A percentile compares a stretch with the other conserved stretches of the same genome.
These are phyloP conservation scores for Drosophila falleni DNA, from an alignment of 2,888 invertebrate genomes.

Conservation along the genomic window DNA sequence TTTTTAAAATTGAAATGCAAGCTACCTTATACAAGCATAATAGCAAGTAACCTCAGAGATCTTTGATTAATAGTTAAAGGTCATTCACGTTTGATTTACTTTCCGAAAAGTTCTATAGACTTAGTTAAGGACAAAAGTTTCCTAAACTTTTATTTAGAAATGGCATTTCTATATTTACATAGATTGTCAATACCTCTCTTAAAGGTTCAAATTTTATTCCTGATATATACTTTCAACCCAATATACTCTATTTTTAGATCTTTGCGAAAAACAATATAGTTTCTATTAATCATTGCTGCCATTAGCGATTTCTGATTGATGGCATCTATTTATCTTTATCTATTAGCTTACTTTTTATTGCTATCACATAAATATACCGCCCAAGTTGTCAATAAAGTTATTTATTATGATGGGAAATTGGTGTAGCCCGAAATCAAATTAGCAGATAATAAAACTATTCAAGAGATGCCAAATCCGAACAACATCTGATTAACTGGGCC, in stretches of 20 bases:
- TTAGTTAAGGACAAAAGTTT: background rate
- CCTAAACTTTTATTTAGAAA: too few species aligned
- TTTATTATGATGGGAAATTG: constrained; percentile 23
- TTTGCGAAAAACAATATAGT: background rate
- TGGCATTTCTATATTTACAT: too few species aligned
- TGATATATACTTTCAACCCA: background rate
- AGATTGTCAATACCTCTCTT: background rate
- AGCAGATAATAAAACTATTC: constrained; percentile 21
- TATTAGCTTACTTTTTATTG: constrained; percentile 9
- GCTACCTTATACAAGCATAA: background rate
- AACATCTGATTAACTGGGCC: constrained; percentile 47
- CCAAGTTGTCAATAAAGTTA: constrained; percentile 36
- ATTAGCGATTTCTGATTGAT: constrained; percentile 4
- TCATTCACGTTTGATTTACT: background rate
- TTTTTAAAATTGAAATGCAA: background rate
- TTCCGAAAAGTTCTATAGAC: background rate
- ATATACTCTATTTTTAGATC: background rate
- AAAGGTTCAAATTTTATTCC: background rate
- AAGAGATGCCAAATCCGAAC: constrained; percentile 1
- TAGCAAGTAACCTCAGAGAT: background rate
- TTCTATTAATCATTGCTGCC: background rate
- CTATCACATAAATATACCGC: constrained; percentile 7
- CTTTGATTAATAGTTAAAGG: constrained; percentile 1
- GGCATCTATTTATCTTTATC: constrained; percentile 8
- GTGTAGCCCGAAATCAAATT: constrained; percentile 4